Base-by-base conservation (phyloP, 2,888 invertebrate species). In the Gymnoscelis rufifasciata region DNA sequence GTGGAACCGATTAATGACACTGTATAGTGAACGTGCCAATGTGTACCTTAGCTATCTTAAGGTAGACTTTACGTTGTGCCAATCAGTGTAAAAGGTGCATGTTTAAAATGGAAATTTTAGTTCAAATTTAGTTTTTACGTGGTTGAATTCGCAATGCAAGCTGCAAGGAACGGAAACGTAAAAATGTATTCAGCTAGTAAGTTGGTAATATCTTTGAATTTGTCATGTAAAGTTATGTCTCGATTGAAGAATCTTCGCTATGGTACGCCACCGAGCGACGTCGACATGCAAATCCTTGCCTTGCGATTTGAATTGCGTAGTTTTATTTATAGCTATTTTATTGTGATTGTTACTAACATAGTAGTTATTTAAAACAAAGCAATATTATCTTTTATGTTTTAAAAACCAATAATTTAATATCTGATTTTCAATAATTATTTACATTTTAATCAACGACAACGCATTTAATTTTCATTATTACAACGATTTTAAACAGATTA, bases 1-100 rank as follows among this genome's bases (percentile, higher is more conserved):
- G 36, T 47, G 56, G 80, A 70, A 60, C 80, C 86, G 87, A 80
- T 80, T 57, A 42, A 50, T 55, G 48, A 68, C 64, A 71, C 57
- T 51, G 56, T 57, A 61, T 73, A 72, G 78, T 78, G 75, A 69
- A 69, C 69, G 77, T 83, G 81, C 78, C 75, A 82, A 79, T 70
- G 29, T 49, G 35, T 35, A 35, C 26, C 45, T 33, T 8, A 38
- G 36, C 8, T 29, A 19, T 26, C 26, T 15, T 35, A 23, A 23
- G 10, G 15, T 11, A 15, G 15, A 14, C 6, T 28, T 13, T 57
- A 55, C 43, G 42, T 63, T 11, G 19, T 35, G 35, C 35, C 11
- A 23, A 23, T 35, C 35, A 35, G 35, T 35, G 35, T 53, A 48
- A 41, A 56, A 27, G 35, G 35, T 38, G 38, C 14, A 28, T 41